Percentiles rank a stretch among this genome's conserved stretches.
phyloP scores from a whole-genome alignment of 2,113 vertebrate species.

The Eleginops maclovinus region DNA sequence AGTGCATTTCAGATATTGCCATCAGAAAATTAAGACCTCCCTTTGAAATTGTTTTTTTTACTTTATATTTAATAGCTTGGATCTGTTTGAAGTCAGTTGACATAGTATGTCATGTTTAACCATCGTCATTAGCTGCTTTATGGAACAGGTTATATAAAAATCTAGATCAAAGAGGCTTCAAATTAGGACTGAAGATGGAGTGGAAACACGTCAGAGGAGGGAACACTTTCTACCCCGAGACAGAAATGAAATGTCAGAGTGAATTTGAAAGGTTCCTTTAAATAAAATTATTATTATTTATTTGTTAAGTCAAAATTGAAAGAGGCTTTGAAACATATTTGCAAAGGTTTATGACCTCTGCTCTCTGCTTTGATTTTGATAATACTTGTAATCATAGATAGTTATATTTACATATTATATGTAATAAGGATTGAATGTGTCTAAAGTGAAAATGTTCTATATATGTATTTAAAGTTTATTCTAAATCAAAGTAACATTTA shows the following conservation, averaged over 20 bases:
- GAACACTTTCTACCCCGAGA: not conserved
- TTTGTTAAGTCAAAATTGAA: not conserved
- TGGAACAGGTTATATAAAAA: slow-evolving; percentile 5
- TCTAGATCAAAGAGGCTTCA: not conserved
- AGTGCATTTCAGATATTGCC: slow-evolving; percentile 54
- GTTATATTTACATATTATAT: not conserved
- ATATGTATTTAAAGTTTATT: not conserved
- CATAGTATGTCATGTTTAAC: slow-evolving; percentile 5
- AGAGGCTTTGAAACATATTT: not conserved
- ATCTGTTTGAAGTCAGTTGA: not conserved
- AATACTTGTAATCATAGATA: not conserved
- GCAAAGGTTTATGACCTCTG: not conserved
- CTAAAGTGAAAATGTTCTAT: not conserved
- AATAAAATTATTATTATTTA: no score
- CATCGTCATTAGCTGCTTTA: not conserved
- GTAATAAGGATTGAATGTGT: not conserved
- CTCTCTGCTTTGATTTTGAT: not conserved
- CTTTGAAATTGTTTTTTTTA: slow-evolving; percentile 35
- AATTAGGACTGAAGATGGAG: not conserved
- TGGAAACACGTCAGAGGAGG: not conserved
- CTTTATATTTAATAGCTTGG: slow-evolving; percentile 20
- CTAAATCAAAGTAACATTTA: not conserved
- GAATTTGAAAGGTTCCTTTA: not conserved
- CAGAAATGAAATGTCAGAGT: slow-evolving; percentile 15
- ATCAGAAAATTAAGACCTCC: slow-evolving; percentile 34